phyloP scores from a whole-genome alignment of 2,888 invertebrate species.

The Nymphalis c-album region DNA sequence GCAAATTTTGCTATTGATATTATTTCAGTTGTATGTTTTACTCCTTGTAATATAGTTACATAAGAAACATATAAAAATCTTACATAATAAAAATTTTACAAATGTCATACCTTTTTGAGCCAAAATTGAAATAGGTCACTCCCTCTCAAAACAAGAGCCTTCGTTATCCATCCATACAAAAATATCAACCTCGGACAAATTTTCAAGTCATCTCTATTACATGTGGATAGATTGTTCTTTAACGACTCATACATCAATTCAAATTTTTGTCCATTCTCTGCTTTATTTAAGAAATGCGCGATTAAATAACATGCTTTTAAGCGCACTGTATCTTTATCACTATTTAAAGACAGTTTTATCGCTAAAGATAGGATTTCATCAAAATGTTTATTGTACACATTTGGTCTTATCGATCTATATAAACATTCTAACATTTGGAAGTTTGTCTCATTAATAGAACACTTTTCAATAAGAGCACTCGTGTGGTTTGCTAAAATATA shows the following conservation, averaged over 20 bases:
- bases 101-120: slow-evolving; percentile 63
- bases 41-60: too few species aligned
- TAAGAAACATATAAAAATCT: background rate
- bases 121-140: slow-evolving; percentile 65
- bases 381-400: slow-evolving; percentile 56
- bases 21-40: too few species aligned
- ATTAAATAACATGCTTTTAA: slow-evolving; percentile 73
- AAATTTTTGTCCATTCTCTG: slow-evolving; percentile 64
- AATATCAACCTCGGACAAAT: slow-evolving; percentile 57
- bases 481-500: slow-evolving; percentile 56
- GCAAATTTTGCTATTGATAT: too few species aligned
- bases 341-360: slow-evolving; percentile 59
- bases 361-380: slow-evolving; percentile 63
- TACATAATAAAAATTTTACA: slow-evolving; percentile 4
- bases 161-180: slow-evolving; percentile 71
- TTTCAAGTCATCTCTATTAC: slow-evolving; percentile 48
- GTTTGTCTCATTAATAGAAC: slow-evolving; percentile 53
- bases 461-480: slow-evolving; percentile 51
- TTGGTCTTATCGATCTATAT: slow-evolving; percentile 71
- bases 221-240: slow-evolving; percentile 52
- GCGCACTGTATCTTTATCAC: slow-evolving; percentile 56
- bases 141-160: slow-evolving; percentile 67
- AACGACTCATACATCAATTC: slow-evolving; percentile 63
- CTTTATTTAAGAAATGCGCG: slow-evolving; percentile 83
- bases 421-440: slow-evolving; percentile 77